Conservation (phyloP, 2,113 vertebrate genomes). For the Sinocyclocheilus anophthalmus region DNA sequence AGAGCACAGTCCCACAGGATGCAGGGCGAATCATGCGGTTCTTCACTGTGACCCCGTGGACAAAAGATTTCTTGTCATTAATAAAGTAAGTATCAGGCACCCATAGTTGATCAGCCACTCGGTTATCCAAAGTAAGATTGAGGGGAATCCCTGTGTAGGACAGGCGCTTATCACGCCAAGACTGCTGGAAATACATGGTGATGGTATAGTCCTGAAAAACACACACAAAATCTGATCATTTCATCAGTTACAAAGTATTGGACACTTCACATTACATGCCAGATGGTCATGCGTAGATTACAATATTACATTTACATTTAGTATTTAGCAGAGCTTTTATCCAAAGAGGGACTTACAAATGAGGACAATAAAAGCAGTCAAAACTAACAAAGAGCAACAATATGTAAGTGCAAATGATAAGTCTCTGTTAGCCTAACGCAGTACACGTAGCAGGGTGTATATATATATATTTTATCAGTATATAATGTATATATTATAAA, state of each 20-base stretch:
- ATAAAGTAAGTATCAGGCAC: constrained; percentile 93
- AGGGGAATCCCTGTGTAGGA: constrained; percentile 93
- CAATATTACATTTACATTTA: no score
- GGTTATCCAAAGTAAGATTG: constrained; percentile 92
- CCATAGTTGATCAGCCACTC: constrained; percentile 91
- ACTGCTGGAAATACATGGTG: constrained; percentile 96
- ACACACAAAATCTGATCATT: not conserved
- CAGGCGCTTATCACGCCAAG: constrained; percentile 92
- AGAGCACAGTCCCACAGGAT: constrained; percentile 91
- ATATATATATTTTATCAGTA: no score
- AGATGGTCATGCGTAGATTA: not conserved
- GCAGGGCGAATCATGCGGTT: constrained; percentile 93
- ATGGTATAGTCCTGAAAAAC: constrained; percentile 87
- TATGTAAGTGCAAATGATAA: no score
- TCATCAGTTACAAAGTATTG: not conserved
- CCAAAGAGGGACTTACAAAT: no score
- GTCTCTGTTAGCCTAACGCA: no score
- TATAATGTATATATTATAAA: no score
- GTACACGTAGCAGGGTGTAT: no score
- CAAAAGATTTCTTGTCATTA: constrained; percentile 94
- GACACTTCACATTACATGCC: not conserved
- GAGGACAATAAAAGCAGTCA: no score
- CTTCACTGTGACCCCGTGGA: constrained; percentile 92
- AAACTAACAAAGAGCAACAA: no score
- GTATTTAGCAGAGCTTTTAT: no score